Evolutionary conservation across 2,113 vertebrate genomes (phyloP).

Genomic region (Dipodomys stephensi): DNA sequence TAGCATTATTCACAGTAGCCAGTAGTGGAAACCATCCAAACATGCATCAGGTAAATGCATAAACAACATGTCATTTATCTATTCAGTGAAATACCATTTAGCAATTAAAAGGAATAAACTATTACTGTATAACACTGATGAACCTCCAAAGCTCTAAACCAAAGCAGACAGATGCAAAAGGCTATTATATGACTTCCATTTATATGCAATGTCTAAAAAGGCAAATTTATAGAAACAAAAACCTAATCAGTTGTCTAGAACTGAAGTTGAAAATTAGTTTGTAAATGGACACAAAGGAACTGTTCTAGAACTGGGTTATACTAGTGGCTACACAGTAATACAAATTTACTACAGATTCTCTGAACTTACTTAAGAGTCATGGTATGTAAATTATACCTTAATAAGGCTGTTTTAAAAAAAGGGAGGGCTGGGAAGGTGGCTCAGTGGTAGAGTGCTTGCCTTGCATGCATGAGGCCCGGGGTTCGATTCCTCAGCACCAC

Average conservation of each 20-base stretch:
- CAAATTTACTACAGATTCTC: neutral
- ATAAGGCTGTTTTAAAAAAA: neutral
- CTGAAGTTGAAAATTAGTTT: neutral
- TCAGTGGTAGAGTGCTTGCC: too few relatives aligned
- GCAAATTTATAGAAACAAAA: constrained; percentile 40
- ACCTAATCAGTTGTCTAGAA: neutral
- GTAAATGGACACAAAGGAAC: neutral
- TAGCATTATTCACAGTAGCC: neutral
- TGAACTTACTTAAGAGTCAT: neutral
- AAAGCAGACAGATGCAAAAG: constrained; percentile 15
- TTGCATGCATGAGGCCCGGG: too few relatives aligned
- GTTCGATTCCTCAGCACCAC: too few relatives aligned
- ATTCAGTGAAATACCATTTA: neutral
- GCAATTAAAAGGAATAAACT: constrained; percentile 44
- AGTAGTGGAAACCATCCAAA: constrained; percentile 15
- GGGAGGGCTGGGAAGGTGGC: too few relatives aligned
- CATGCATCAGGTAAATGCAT: neutral
- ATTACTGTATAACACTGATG: neutral
- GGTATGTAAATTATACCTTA: constrained; percentile 6
- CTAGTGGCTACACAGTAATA: neutral
- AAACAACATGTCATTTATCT: neutral
- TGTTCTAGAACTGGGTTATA: constrained; percentile 15
- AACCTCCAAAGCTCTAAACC: constrained; percentile 31
- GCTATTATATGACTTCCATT: neutral
- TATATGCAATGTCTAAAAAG: neutral